phyloP scores from a whole-genome alignment of 2,113 vertebrate species.

The Sus scrofa region T2T-Sscrofa CM000818.6:36763501-36764000 shows the following conservation, averaged over 20 bases:
- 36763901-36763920: background rate
- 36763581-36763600: background rate
- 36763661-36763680: no score
- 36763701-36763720: background rate
- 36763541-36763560: background rate
- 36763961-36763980: background rate
- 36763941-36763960: background rate
- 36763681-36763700: no score
- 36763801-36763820: background rate
- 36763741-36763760: background rate
- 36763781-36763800: background rate
- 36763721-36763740: rapidly evolving
- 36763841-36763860: background rate
- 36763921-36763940: background rate
- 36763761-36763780: background rate
- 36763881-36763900: background rate
- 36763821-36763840: background rate
- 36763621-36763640: background rate
- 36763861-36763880: background rate
- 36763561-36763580: background rate
- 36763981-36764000: background rate
- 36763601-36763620: background rate
- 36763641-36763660: no score
- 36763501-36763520: background rate
- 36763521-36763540: constrained; percentile 62